phyloP scores from a whole-genome alignment of 2,888 invertebrate species.

The Galerucella pusilla region DNA sequence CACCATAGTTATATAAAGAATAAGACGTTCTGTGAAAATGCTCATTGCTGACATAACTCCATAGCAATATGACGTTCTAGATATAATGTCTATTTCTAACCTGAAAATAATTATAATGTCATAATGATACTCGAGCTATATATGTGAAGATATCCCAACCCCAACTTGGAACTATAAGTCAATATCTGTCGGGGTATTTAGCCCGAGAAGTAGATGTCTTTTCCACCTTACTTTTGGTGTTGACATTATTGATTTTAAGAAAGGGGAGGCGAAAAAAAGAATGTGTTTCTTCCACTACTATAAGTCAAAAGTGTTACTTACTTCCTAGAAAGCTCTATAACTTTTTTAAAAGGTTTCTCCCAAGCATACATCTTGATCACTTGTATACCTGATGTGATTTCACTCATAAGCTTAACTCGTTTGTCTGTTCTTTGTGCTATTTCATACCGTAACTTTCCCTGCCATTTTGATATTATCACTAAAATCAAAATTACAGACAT shows the following conservation, averaged over 20 bases:
- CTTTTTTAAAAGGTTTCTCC: slow-evolving; percentile 76
- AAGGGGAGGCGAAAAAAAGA: too few relatives aligned
- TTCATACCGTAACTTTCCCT: slow-evolving; percentile 65
- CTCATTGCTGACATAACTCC: slow-evolving; percentile 73
- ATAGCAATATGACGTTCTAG: slow-evolving; percentile 74
- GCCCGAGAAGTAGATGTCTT: too few relatives aligned
- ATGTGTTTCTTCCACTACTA: too few relatives aligned
- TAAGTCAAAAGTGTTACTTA: too few relatives aligned
- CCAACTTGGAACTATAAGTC: too few relatives aligned
- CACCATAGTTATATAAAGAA: slow-evolving; percentile 83
- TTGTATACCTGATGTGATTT: slow-evolving; percentile 78
- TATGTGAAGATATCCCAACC: too few relatives aligned
- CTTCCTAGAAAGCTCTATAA: slow-evolving; percentile 72
- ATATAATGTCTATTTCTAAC: slow-evolving; percentile 74
- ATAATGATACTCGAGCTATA: too few relatives aligned
- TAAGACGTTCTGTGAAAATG: slow-evolving; percentile 87
- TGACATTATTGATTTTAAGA: too few relatives aligned
- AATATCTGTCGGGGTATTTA: too few relatives aligned
- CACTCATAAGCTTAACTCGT: slow-evolving; percentile 78
- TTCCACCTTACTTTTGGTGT: too few relatives aligned
- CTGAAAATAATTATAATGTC: slow-evolving; percentile 42
- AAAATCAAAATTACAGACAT: slow-evolving; percentile 6
- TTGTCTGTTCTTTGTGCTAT: slow-evolving; percentile 71
- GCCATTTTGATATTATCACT: slow-evolving; percentile 67
- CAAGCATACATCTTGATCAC: slow-evolving; percentile 86